phyloP scores from a whole-genome alignment of 53 echinoderm and acorn worm genomes.

The Echinarachnius parma region DNA sequence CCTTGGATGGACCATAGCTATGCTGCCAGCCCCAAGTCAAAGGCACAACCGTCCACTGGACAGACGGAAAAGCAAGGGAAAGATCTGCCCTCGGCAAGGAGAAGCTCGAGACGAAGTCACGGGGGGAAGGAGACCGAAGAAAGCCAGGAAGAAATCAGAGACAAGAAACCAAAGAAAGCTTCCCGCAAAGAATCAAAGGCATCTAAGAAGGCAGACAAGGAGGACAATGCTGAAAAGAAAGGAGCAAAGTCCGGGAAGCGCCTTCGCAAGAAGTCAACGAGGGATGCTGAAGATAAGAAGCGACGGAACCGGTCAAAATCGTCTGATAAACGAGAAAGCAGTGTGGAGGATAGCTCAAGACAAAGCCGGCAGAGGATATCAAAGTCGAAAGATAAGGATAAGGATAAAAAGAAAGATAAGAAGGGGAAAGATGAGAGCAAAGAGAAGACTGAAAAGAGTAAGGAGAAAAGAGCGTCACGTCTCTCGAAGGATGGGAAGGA shows the following conservation, averaged over 20 bases:
- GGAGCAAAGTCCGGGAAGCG: conserved; percentile 6
- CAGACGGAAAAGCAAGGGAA: neutral
- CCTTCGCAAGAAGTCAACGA: conserved; percentile 11
- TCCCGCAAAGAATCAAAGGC: conserved; percentile 17
- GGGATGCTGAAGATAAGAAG: conserved; percentile 16
- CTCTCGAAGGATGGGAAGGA: conserved; percentile 17
- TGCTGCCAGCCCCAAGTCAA: neutral
- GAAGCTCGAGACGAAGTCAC: conserved; percentile 6
- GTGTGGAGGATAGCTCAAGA: conserved; percentile 6
- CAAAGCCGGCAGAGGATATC: conserved; percentile 6
- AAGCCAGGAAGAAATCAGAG: neutral
- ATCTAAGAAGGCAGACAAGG: conserved; percentile 12
- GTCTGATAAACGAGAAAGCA: neutral
- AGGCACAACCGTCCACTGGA: neutral
- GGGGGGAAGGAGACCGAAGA: conserved; percentile 28
- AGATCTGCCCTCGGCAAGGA: conserved; percentile 1
- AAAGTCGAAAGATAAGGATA: conserved; percentile 6
- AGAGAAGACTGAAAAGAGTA: neutral
- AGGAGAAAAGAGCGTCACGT: conserved; percentile 6
- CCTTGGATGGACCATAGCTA: conserved; percentile 48
- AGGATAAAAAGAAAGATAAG: conserved; percentile 19
- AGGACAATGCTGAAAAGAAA: conserved; percentile 1
- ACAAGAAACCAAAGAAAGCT: conserved; percentile 26
- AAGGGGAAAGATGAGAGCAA: neutral
- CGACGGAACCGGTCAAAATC: conserved; percentile 1